phyloP scores from a whole-genome alignment of 2,113 vertebrate species.

The Chionis minor region DNA sequence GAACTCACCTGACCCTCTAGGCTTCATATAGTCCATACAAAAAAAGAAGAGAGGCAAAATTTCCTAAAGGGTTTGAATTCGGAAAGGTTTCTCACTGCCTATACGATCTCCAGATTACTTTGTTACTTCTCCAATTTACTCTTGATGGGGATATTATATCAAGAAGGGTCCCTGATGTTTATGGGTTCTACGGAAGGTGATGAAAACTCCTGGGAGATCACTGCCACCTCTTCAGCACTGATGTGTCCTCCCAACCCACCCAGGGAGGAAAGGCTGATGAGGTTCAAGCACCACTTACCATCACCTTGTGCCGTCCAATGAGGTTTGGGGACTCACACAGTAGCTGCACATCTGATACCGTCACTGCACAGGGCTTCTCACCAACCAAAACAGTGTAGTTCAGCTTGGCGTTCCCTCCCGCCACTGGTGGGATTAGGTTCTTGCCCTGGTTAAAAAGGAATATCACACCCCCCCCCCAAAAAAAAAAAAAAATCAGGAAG shows the following conservation, averaged over 20 bases:
- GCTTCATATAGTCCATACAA: fast-evolving
- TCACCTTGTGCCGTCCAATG: conserved; percentile 93
- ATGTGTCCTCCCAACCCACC: neutral
- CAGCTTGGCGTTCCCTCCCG: conserved; percentile 90
- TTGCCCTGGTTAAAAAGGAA: conserved; percentile 80
- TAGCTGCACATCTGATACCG: conserved; percentile 94
- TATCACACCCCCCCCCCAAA: neutral
- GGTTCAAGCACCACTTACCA: conserved; percentile 70
- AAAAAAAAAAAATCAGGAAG: neutral
- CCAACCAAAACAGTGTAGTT: conserved; percentile 96
- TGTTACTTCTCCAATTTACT: neutral
- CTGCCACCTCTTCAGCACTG: neutral
- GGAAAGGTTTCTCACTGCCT: neutral
- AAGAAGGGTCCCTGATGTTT: neutral
- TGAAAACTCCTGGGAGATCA: neutral
- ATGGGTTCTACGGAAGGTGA: neutral
- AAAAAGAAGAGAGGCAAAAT: neutral
- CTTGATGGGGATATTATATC: neutral
- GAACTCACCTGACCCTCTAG: neutral
- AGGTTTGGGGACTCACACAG: conserved; percentile 96
- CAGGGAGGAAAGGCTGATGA: neutral
- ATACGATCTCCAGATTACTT: neutral
- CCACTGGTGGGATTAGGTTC: conserved; percentile 91
- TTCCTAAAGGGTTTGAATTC: neutral
- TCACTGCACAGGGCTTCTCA: conserved; percentile 91